phyloP scores from a whole-genome alignment of 1,140 invertebrate species.

The Fopius arisanus region DNA sequence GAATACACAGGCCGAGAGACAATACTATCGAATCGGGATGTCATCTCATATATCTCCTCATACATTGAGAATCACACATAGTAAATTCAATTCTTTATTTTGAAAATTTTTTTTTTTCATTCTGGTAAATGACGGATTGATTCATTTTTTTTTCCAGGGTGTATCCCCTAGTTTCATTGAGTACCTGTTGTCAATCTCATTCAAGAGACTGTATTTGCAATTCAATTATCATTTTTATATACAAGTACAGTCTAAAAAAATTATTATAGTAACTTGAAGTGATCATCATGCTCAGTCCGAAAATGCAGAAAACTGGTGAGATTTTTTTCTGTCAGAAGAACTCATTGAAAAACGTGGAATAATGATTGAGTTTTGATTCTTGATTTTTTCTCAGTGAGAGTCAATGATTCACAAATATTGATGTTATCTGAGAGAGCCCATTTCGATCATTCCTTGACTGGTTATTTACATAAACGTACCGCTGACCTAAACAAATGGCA shows the following conservation, averaged over 20 bases:
- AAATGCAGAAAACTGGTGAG: conserved; percentile 35
- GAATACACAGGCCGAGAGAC: no score
- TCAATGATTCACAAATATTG: conserved; percentile 82
- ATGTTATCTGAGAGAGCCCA: conserved; percentile 86
- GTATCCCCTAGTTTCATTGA: not conserved
- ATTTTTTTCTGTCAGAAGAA: not conserved
- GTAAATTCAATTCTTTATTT: not conserved
- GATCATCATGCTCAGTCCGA: conserved; percentile 34
- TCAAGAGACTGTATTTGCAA: not conserved
- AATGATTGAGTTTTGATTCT: not conserved
- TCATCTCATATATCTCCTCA: no score
- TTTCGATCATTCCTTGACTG: conserved; percentile 78
- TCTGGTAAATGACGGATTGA: no score
- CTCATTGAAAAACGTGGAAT: not conserved
- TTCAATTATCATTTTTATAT: not conserved
- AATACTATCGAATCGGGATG: no score
- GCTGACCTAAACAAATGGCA: conserved; percentile 91
- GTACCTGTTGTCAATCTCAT: not conserved
- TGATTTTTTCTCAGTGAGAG: conserved; percentile 66
- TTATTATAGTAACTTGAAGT: not conserved
- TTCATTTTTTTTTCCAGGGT: not conserved
- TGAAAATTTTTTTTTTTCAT: not conserved
- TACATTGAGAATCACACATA: not conserved
- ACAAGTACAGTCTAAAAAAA: not conserved
- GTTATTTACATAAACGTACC: conserved; percentile 86